Percentiles rank a stretch among this genome's conserved stretches.
phyloP scores from a whole-genome alignment of 2,797 vertebrate species.

The Urosaurus nigricauda region DNA sequence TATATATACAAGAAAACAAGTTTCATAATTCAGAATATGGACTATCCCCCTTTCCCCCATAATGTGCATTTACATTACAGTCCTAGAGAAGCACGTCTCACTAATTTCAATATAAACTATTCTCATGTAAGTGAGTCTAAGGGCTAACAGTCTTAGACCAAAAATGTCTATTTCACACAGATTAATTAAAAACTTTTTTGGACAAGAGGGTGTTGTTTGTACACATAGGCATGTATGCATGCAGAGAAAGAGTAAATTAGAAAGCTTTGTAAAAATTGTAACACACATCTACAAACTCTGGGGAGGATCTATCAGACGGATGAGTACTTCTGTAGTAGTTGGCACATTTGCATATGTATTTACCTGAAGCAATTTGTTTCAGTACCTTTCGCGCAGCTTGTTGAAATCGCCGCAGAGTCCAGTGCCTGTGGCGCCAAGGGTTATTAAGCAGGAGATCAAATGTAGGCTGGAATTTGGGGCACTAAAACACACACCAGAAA shows the following conservation, averaged over 20 bases:
- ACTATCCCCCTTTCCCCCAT: not conserved
- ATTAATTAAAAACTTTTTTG: not conserved
- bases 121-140: not conserved
- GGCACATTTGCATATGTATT: not conserved
- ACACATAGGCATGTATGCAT: too few relatives aligned
- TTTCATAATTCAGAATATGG: not conserved
- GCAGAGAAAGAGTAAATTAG: not conserved
- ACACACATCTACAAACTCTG: not conserved
- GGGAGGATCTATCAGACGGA: not conserved
- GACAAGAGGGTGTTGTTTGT: not conserved
- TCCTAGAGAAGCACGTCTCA: not conserved
- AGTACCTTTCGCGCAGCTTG: conserved; percentile 90
- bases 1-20: not conserved
- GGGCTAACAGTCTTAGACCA: not conserved
- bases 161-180: not conserved
- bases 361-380: conserved; percentile 13
- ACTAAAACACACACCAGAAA: conserved; percentile 21
- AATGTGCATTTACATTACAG: not conserved
- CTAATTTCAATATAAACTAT: not conserved
- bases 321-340: not conserved
- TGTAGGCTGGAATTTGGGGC: conserved; percentile 69
- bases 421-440: conserved; percentile 80
- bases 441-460: conserved; percentile 83
- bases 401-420: conserved; percentile 84
- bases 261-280: not conserved